Evolutionary conservation across 2,113 vertebrate species (phyloP).

Genomic region (Spilogale gracilis): DNA sequence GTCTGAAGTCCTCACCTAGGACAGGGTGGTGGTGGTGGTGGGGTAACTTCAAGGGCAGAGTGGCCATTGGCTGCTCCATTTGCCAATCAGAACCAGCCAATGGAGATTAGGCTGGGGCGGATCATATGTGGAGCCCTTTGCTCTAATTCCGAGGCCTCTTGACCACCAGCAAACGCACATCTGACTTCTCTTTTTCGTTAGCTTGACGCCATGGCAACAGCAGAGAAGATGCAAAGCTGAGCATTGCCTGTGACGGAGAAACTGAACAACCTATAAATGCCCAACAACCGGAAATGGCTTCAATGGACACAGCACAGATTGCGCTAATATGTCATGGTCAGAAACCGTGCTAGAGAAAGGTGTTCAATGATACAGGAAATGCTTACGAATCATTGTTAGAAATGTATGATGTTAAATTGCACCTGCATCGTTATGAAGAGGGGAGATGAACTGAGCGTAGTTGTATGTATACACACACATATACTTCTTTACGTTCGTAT

Average conservation of each 20-base stretch:
- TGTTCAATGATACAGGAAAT: rapidly evolving
- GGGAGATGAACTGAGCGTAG: background rate
- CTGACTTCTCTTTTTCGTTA: background rate
- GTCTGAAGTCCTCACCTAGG: background rate
- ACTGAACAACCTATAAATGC: background rate
- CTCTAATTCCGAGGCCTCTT: background rate
- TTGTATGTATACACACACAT: background rate
- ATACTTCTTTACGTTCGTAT: too few relatives aligned
- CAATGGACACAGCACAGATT: background rate
- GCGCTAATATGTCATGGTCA: background rate
- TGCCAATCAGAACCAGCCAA: background rate
- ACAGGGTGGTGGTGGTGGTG: background rate
- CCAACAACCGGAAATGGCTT: background rate
- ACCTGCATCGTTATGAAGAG: background rate
- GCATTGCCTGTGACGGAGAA: background rate
- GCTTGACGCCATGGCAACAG: background rate
- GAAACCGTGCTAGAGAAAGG: background rate
- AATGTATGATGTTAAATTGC: background rate
- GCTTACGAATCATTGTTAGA: background rate
- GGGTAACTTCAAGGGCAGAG: background rate
- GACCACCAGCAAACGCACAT: background rate
- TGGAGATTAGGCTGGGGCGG: background rate
- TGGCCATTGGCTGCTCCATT: background rate
- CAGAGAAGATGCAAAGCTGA: background rate
- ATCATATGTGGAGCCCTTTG: background rate